These are phyloP conservation scores for Pontoporia blainvillei DNA, from an alignment of 2,113 vertebrate genomes.

Conservation along the genomic window DNA sequence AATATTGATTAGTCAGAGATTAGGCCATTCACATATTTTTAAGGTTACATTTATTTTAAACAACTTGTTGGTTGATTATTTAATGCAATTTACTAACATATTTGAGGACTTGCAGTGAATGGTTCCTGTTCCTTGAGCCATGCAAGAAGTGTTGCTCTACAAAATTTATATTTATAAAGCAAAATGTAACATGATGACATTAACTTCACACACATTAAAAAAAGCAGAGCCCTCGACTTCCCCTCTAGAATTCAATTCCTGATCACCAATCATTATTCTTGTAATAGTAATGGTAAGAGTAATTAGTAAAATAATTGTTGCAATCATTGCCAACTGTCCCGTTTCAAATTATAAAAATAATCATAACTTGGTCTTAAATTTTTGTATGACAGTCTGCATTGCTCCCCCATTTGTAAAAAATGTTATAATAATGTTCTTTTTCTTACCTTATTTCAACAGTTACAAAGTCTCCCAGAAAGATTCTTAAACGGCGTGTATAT, in stretches of 20 bases:
- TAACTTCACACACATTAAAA: slow-evolving; percentile 40
- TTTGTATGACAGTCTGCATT: not conserved
- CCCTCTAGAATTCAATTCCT: not conserved
- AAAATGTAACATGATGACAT: slow-evolving; percentile 2
- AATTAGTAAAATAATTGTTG: slow-evolving; percentile 21
- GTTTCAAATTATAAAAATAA: slow-evolving; percentile 22
- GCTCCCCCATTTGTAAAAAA: slow-evolving; percentile 26
- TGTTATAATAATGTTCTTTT: not conserved
- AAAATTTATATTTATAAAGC: slow-evolving; percentile 51
- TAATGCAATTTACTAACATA: not conserved
- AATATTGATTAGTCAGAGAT: not conserved
- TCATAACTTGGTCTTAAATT: slow-evolving; percentile 29
- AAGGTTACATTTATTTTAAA: slow-evolving; percentile 35
- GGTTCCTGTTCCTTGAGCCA: not conserved
- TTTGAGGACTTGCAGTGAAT: not conserved
- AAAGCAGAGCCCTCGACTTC: slow-evolving; percentile 43
- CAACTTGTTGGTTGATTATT: slow-evolving; percentile 60
- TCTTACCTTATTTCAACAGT: slow-evolving; percentile 77
- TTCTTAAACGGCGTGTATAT: not conserved
- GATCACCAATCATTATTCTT: slow-evolving; percentile 27
- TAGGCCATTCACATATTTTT: not conserved
- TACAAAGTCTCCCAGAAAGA: slow-evolving; percentile 53
- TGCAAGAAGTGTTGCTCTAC: slow-evolving; percentile 13
- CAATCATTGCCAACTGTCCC: not conserved
- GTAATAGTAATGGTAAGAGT: not conserved